Percentiles rank a stretch among this genome's conserved stretches.
Conservation (phyloP, 2,888 invertebrate genomes). For the Lymantria monacha region DNA sequence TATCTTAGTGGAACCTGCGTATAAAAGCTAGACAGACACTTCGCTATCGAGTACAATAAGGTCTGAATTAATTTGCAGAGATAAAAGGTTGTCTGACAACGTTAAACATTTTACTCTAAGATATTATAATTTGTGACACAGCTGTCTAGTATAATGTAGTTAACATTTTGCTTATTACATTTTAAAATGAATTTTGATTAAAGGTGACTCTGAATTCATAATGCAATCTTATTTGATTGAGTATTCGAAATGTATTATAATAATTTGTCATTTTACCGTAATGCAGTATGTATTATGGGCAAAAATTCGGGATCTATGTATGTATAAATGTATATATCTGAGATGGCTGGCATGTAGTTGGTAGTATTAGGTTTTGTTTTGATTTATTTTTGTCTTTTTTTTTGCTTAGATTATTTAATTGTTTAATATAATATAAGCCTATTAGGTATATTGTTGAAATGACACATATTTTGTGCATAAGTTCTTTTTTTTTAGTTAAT, state of each 20-base stretch:
- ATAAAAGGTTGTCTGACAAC: slow-evolving; percentile 29
- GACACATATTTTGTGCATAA: too few species aligned
- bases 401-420: too few species aligned
- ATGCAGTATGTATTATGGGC: too few species aligned
- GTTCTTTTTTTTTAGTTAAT: too few species aligned
- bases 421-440: too few species aligned
- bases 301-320: too few species aligned
- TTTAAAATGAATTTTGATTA: slow-evolving; percentile 25
- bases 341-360: too few species aligned
- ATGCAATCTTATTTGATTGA: slow-evolving; percentile 2
- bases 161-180: slow-evolving; percentile 30
- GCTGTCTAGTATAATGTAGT: slow-evolving; percentile 31
- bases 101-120: slow-evolving; percentile 31
- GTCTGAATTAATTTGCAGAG: slow-evolving; percentile 31
- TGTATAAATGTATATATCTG: too few species aligned
- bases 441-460: too few species aligned
- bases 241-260: not conserved
- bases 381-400: too few species aligned
- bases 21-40: slow-evolving; percentile 17
- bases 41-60: slow-evolving; percentile 18
- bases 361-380: too few species aligned
- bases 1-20: not conserved
- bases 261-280: too few species aligned
- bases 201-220: slow-evolving; percentile 15
- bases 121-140: slow-evolving; percentile 36